phyloP scores from a whole-genome alignment of 2,113 vertebrate species.

The Puntigrus tetrazona region DNA sequence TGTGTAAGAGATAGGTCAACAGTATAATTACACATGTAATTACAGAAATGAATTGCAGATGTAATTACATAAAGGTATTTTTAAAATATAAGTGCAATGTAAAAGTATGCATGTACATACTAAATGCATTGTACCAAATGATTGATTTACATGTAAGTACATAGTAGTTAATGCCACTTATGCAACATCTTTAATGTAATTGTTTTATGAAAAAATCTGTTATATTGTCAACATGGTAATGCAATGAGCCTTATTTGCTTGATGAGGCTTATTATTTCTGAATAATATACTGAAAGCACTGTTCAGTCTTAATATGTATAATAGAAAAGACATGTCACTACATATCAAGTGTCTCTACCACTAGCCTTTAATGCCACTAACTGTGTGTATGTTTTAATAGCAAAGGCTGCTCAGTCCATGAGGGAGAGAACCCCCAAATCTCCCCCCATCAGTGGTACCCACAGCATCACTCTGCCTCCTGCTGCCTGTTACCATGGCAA shows the following conservation, averaged over 20 bases:
- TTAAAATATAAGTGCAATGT: too few relatives aligned
- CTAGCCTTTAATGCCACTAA: background rate
- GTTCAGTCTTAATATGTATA: background rate
- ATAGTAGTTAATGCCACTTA: too few relatives aligned
- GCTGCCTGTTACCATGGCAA: slow-evolving; percentile 77
- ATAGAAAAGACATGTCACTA: background rate
- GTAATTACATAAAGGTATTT: too few relatives aligned
- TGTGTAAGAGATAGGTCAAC: too few relatives aligned
- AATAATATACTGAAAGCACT: background rate
- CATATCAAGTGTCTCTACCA: background rate
- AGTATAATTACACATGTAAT: too few relatives aligned
- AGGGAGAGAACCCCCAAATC: slow-evolving; percentile 31
- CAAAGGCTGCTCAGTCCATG: background rate
- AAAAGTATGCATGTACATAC: too few relatives aligned
- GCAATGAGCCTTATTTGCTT: background rate
- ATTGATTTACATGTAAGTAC: too few relatives aligned
- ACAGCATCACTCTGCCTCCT: slow-evolving; percentile 60
- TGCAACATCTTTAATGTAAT: background rate
- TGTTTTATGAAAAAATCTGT: too few relatives aligned
- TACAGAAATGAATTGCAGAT: too few relatives aligned
- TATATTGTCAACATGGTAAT: background rate
- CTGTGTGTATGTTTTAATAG: background rate
- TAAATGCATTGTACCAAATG: too few relatives aligned
- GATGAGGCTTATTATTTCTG: background rate
- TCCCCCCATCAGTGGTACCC: slow-evolving; percentile 48